Evolutionary conservation across 2,888 invertebrate genomes (phyloP), one percentile per base, ranked within the genome.

Genomic region (Lithophane socia): DNA sequence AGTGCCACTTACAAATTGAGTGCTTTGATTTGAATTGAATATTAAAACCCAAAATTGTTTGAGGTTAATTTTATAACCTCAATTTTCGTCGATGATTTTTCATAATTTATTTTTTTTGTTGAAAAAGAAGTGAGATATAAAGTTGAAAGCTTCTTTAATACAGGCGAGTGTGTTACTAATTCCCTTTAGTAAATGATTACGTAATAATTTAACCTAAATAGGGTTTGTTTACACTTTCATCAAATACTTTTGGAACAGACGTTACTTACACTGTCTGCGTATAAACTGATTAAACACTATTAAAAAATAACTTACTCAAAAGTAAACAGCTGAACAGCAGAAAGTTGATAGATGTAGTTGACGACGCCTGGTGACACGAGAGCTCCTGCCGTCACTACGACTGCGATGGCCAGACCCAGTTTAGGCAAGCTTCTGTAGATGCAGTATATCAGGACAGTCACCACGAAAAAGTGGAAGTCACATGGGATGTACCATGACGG

Each of bases 401-500:
- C 86, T 5, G 96, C 92, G 10, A 95, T 84, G n/a, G 91, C 83
- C 18, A 97, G 77, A 0, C 97, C 97, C 0, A 95, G 52, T 21
- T 90, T 92, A 0, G 94, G 95, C 10, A 91, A 89, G 18, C 92
- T 93, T 64, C 94, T 94, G 87, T 97, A 95, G 18, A 97, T 69
- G 84, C 94, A 91, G 86, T 95, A 97, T 24, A 97, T 85, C 29
- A 97, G 89, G n/a, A 97, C 92, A 0, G 97, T 97, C 24, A 97
- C 90, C 67, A 97, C 92, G 92, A 97, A 98, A 93, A 97, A 97
- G 91, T 98, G 98, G 93, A 98, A 97, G 92, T 98, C 98, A 80
- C 97, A 97, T 0, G 98, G 97, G 58, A 98, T 96, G 92, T 98
- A 98, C 98, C 98, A 98, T 1, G 97, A 97, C 80, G 97, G 97